Conservation (phyloP, 2,888 invertebrate genomes). For the Spialia ferax region DNA sequence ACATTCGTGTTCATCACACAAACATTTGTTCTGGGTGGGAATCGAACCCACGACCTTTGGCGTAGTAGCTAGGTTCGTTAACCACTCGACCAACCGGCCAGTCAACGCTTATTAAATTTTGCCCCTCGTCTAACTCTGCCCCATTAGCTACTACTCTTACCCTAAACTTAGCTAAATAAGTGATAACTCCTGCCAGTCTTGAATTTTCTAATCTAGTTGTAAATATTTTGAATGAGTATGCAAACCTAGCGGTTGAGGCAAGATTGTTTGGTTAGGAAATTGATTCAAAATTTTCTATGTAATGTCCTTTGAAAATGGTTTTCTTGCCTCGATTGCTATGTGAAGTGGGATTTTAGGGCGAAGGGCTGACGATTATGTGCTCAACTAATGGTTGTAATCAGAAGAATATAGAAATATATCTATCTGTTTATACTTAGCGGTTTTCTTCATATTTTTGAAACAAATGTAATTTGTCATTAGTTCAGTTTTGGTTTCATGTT, state of each 20-base stretch:
- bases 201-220: conserved; percentile 48
- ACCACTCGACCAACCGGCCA: too few species aligned
- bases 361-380: conserved; percentile 64
- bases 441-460: neutral
- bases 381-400: conserved; percentile 62
- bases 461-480: neutral
- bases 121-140: neutral
- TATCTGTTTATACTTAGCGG: conserved; percentile 8
- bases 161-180: conserved; percentile 5
- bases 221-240: conserved; percentile 52
- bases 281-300: neutral
- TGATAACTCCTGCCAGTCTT: conserved; percentile 42
- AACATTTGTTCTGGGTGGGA: too few species aligned
- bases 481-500: neutral
- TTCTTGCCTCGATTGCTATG: conserved; percentile 82
- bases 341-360: conserved; percentile 59
- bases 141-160: too few species aligned
- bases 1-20: too few species aligned
- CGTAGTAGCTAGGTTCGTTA: too few species aligned
- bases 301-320: neutral
- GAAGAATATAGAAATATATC: conserved; percentile 44
- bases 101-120: too few species aligned
- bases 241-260: conserved; percentile 79
- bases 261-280: conserved; percentile 48
- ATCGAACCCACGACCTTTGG: too few species aligned